Conservation (phyloP, 1,140 invertebrate species). For the Zaprionus taronus region DNA sequence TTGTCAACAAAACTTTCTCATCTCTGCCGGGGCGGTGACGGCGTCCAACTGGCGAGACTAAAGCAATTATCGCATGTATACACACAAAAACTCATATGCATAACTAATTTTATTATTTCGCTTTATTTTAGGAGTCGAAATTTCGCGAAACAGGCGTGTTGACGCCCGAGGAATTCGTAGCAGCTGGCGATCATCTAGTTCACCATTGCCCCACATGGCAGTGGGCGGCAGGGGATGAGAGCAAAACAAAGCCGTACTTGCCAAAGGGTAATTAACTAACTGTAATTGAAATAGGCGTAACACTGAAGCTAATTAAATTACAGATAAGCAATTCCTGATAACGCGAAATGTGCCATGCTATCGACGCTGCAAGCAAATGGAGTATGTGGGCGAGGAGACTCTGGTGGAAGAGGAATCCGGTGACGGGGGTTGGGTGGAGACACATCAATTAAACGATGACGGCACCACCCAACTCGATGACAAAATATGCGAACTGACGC, state of each 20-base stretch:
- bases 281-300: background rate
- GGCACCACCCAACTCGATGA: constrained; percentile 84
- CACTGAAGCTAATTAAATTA: constrained; percentile 31
- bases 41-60: constrained; percentile 20
- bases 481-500: constrained; percentile 88
- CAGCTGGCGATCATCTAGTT: constrained; percentile 98
- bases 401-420: constrained; percentile 95
- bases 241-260: constrained; percentile 93
- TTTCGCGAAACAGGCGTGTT: constrained; percentile 99
- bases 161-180: constrained; percentile 98
- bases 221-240: constrained; percentile 96
- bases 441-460: constrained; percentile 89
- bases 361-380: constrained; percentile 97
- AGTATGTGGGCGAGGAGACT: constrained; percentile 95
- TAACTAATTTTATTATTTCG: constrained; percentile 10
- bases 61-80: background rate
- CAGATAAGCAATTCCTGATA: constrained; percentile 98
- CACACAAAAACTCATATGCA: constrained; percentile 1
- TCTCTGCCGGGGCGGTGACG: constrained; percentile 11
- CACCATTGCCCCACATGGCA: constrained; percentile 99
- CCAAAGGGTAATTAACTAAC: constrained; percentile 86
- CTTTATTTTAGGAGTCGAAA: constrained; percentile 93
- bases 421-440: constrained; percentile 99
- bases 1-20: constrained; percentile 3
- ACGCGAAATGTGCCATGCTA: constrained; percentile 98